A percentile compares a stretch with the other conserved stretches of the same genome.
These are phyloP conservation scores for Papilio polytes DNA, from an alignment of 1,140 invertebrate genomes.

Conservation along the genomic window DNA sequence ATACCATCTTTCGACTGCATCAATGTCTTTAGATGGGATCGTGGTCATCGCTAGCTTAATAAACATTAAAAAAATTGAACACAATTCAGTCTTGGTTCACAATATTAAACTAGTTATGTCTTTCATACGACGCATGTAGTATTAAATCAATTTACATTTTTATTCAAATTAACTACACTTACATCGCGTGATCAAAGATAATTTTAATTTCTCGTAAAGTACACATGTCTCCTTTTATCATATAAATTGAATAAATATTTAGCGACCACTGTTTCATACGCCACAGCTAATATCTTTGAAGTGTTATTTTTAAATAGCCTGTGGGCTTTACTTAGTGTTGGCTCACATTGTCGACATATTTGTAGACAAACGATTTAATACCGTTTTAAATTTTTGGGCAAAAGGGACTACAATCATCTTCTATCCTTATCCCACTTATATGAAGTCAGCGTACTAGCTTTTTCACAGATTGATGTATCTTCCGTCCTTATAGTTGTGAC, in stretches of 20 bases:
- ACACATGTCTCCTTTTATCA: constrained; percentile 36
- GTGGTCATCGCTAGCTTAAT: not conserved
- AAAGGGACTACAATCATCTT: not conserved
- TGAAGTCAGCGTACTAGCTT: not conserved
- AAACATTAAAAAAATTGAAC: not conserved
- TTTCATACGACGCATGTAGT: not conserved
- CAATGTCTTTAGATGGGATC: no score
- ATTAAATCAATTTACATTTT: constrained; percentile 24
- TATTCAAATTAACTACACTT: not conserved
- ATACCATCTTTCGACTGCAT: no score
- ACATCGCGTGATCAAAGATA: constrained; percentile 25
- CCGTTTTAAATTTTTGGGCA: not conserved
- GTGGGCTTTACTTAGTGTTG: constrained; percentile 28
- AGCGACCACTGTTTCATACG: constrained; percentile 46
- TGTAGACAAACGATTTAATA: not conserved
- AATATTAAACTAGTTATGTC: not conserved
- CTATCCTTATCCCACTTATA: not conserved
- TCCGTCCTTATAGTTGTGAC: not conserved
- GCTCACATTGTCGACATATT: not conserved
- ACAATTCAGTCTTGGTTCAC: not conserved
- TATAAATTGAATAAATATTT: constrained; percentile 36
- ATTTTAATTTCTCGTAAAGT: constrained; percentile 31
- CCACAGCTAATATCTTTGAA: constrained; percentile 50
- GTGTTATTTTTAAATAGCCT: constrained; percentile 55
- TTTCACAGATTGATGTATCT: not conserved